Evolutionary conservation across 2,888 invertebrate species (phyloP).

Genomic region (Lacanobia oleracea): DNA sequence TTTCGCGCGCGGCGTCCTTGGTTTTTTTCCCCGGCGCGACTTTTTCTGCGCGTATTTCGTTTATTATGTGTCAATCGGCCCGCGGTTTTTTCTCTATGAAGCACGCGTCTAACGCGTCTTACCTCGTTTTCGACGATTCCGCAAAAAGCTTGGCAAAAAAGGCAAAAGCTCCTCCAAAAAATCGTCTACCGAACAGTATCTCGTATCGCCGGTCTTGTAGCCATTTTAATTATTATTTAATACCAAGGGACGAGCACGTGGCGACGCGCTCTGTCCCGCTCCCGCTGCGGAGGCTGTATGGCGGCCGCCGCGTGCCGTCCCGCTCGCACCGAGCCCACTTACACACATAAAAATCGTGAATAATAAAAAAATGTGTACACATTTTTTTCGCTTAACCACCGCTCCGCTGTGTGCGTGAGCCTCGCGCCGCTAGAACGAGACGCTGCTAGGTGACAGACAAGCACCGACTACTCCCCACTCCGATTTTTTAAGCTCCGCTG

Average conservation of each 20-base stretch:
- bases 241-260: slow-evolving; percentile 90
- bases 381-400: slow-evolving; percentile 90
- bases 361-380: slow-evolving; percentile 91
- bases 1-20: slow-evolving; percentile 89
- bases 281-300: slow-evolving; percentile 64
- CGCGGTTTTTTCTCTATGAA: slow-evolving; percentile 76
- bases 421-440: slow-evolving; percentile 86
- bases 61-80: slow-evolving; percentile 87
- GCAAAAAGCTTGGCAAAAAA: slow-evolving; percentile 88
- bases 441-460: slow-evolving; percentile 74
- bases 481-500: slow-evolving; percentile 89
- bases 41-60: slow-evolving; percentile 88
- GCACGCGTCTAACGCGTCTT: slow-evolving; percentile 74
- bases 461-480: slow-evolving; percentile 83
- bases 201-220: slow-evolving; percentile 89
- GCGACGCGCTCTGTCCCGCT: slow-evolving; percentile 82
- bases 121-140: slow-evolving; percentile 82
- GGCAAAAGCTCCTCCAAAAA: slow-evolving; percentile 89
- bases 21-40: slow-evolving; percentile 89
- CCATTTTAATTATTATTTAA: slow-evolving; percentile 91
- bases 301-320: slow-evolving; percentile 75
- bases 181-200: slow-evolving; percentile 89
- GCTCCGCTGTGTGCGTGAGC: slow-evolving; percentile 85
- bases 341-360: slow-evolving; percentile 91
- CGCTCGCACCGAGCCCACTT: slow-evolving; percentile 88